These are phyloP conservation scores for Tichodroma muraria DNA, from an alignment of 2,113 vertebrate species.

Conservation along the genomic window DNA sequence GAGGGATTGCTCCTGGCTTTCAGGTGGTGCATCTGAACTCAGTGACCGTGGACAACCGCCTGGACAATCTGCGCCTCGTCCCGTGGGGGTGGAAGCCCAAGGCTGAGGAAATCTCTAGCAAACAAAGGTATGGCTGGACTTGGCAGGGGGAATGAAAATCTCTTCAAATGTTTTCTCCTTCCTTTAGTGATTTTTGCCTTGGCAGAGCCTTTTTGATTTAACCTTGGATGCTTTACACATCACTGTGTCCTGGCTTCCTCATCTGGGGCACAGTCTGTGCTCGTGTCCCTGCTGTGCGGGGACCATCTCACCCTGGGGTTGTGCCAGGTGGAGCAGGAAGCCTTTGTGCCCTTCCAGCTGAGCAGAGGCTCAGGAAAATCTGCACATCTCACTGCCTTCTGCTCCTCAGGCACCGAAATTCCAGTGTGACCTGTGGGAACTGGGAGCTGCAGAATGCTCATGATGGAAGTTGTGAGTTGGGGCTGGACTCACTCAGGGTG, in stretches of 20 bases:
- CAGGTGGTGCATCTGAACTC: slow-evolving; percentile 96
- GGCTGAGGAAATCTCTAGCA: slow-evolving; percentile 92
- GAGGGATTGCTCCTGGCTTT: slow-evolving; percentile 92
- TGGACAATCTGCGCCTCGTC: slow-evolving; percentile 93
- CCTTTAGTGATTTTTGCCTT: not conserved
- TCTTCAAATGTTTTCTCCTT: not conserved
- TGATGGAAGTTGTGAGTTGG: rapidly evolving
- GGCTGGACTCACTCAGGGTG: not conserved
- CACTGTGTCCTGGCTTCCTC: rapidly evolving
- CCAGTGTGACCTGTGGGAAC: not conserved
- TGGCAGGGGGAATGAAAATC: not conserved
- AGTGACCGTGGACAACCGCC: slow-evolving; percentile 94
- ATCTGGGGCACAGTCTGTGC: not conserved
- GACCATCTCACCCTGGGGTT: not conserved
- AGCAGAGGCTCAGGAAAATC: not conserved
- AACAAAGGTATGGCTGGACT: slow-evolving; percentile 81
- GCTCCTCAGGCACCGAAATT: not conserved
- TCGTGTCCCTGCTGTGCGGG: not conserved
- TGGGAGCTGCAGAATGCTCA: not conserved
- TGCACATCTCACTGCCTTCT: not conserved
- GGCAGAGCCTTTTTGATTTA: not conserved
- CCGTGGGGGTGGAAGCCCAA: slow-evolving; percentile 91
- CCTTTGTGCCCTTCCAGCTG: not conserved
- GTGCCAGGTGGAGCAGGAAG: not conserved
- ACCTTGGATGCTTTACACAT: rapidly evolving